Evolutionary conservation across 2,888 invertebrate genomes (phyloP).

Genomic region (Mesochorus sp.): DNA sequence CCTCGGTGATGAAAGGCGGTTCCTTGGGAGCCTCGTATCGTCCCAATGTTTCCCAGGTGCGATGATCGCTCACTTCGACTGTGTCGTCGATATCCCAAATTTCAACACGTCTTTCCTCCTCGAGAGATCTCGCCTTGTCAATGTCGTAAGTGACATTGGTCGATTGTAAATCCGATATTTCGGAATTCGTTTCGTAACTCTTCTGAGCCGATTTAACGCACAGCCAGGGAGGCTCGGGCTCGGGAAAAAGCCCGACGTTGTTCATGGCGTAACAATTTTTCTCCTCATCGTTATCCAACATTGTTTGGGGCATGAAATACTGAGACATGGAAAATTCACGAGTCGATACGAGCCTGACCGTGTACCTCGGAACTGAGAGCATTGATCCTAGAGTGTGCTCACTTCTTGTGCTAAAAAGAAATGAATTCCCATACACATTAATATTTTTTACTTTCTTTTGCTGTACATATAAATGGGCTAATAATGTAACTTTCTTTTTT

Average conservation of each 20-base stretch:
- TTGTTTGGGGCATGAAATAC: slow-evolving; percentile 45
- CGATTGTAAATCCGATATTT: slow-evolving; percentile 38
- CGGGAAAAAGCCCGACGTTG: too few species aligned
- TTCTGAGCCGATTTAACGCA: slow-evolving; percentile 26
- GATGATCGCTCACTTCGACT: slow-evolving; percentile 55
- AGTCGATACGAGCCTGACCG: slow-evolving; percentile 50
- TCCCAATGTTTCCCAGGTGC: slow-evolving; percentile 79
- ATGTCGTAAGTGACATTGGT: not conserved
- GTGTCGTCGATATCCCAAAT: slow-evolving; percentile 33
- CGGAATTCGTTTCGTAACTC: slow-evolving; percentile 37
- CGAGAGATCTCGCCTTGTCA: not conserved
- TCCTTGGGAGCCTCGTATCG: slow-evolving; percentile 68
- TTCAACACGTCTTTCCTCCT: not conserved
- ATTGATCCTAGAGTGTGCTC: slow-evolving; percentile 47
- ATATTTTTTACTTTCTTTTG: too few species aligned
- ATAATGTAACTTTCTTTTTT: not conserved
- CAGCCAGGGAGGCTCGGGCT: slow-evolving; percentile 42
- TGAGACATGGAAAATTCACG: slow-evolving; percentile 53
- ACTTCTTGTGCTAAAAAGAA: slow-evolving; percentile 37
- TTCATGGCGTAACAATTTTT: slow-evolving; percentile 13
- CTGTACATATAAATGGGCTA: not conserved
- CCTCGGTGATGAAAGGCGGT: slow-evolving; percentile 73
- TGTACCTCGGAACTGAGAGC: slow-evolving; percentile 47
- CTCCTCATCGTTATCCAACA: slow-evolving; percentile 12
- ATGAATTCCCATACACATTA: not conserved